phyloP scores from a whole-genome alignment of 2,888 invertebrate species.

The Lomographa bimaculata region DNA sequence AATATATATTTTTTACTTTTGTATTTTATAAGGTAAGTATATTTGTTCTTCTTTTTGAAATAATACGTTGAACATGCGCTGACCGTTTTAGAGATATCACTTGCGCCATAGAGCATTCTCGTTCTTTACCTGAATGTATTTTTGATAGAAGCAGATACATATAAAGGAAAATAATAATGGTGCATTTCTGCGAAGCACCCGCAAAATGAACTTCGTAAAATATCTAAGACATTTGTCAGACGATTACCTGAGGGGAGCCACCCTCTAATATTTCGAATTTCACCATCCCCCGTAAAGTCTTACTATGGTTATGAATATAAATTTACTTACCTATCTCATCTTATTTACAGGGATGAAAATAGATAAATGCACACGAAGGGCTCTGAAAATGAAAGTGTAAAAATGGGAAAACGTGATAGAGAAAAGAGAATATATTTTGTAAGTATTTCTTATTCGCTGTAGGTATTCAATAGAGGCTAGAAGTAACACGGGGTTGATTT shows the following conservation, averaged over 20 bases:
- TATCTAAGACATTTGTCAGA: slow-evolving; percentile 81
- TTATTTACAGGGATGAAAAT: slow-evolving; percentile 44
- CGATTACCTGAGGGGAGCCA: slow-evolving; percentile 75
- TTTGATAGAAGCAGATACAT: no score
- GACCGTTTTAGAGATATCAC: no score
- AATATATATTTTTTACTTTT: no score
- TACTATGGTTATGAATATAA: slow-evolving; percentile 74
- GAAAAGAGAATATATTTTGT: slow-evolving; percentile 6
- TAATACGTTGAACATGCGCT: no score
- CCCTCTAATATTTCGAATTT: slow-evolving; percentile 70
- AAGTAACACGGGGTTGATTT: not conserved
- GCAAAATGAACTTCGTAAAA: slow-evolving; percentile 78
- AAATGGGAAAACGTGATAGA: slow-evolving; percentile 8
- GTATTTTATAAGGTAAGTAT: no score
- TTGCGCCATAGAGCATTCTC: no score
- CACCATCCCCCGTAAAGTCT: slow-evolving; percentile 59
- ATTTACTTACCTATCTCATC: slow-evolving; percentile 60
- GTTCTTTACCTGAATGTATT: no score
- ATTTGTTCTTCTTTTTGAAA: no score
- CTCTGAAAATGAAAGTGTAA: slow-evolving; percentile 22
- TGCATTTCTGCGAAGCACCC: slow-evolving; percentile 45
- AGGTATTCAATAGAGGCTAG: slow-evolving; percentile 6
- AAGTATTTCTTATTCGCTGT: slow-evolving; percentile 1
- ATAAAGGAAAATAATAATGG: slow-evolving; percentile 26
- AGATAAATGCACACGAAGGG: slow-evolving; percentile 29